Evolutionary conservation across 2,113 vertebrate genomes (phyloP), one percentile per base, ranked within the genome.

Genomic region (Urocynchramus pylzowi): DNA sequence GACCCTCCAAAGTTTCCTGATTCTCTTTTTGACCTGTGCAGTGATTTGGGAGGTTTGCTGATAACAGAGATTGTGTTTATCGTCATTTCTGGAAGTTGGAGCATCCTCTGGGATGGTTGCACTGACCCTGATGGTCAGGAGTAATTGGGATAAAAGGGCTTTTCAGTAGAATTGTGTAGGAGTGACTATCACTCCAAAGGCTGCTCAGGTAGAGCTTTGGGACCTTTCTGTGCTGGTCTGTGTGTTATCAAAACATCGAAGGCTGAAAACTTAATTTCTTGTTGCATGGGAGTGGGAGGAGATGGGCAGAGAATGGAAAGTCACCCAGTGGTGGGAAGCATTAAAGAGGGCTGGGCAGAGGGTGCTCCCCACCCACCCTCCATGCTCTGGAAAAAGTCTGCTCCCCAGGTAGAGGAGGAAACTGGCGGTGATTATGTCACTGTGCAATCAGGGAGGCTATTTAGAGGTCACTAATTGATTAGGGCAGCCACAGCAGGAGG

Each of bases 401-500:
- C 63, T 91, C 53, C 61, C 68, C 75, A 92, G 96, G 93, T 85
- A 60, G 37, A 82, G 88, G 67, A 93, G 95, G 93, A 92, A 97
- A 89, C 85, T 60, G 78, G 67, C 8, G 3, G 52, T 18, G 74
- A 57, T 31, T n/a, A 47, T 56, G 93, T 87, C 95, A 81, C 89
- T 28, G 4, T 95, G 95, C 83, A 86, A 90, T 93, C 91, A 87
- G 65, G 52, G 68, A 53, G 35, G 60, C 73, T 96, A 57, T 97
- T 97, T 93, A 87, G 91, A 94, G 89, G 70, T 85, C 10, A 6
- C 19, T 79, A 91, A 96, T 95, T 87, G 84, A 96, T 96, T 84
- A 81, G 85, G 92, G 69, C 65, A 30, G 94, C 26, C 81, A 70
- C 74, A 74, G 60, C 53, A 84, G 90, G 50, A 97, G 94, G 93